A percentile compares a stretch with the other conserved stretches of the same genome.
Evolutionary conservation across 2,888 invertebrate species (phyloP).

Genomic region (Lagria hirta): DNA sequence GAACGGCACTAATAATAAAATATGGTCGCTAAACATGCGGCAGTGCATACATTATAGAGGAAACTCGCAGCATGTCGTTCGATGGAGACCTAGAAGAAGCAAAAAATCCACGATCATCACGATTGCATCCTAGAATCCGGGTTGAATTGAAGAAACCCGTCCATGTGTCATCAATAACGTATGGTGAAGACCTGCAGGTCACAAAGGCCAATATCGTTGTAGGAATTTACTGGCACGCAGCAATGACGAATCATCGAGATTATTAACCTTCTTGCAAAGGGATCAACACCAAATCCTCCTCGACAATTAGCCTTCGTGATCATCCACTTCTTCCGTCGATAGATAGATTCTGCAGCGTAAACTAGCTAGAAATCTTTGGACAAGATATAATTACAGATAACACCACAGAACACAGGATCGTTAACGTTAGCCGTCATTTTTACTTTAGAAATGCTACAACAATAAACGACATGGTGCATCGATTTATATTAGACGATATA

Average conservation of each 20-base stretch:
- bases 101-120: conserved; percentile 41
- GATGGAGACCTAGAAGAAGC: conserved; percentile 6
- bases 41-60: conserved; percentile 37
- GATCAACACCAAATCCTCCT: conserved; percentile 15
- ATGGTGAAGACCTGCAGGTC: conserved; percentile 41
- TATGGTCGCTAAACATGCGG: conserved; percentile 42
- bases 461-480: no score
- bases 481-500: no score
- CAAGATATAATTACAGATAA: conserved; percentile 23
- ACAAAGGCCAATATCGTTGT: conserved; percentile 37
- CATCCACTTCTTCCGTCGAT: conserved; percentile 14
- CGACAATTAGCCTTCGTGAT: conserved; percentile 19
- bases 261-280: conserved; percentile 17
- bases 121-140: conserved; percentile 39
- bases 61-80: conserved; percentile 21
- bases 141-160: conserved; percentile 45
- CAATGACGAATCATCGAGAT: conserved; percentile 30
- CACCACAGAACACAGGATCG: no score
- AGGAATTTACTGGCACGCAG: conserved; percentile 31
- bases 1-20: conserved; percentile 43
- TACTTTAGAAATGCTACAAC: no score
- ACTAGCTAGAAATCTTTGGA: conserved; percentile 11
- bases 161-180: conserved; percentile 45
- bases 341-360: conserved; percentile 15
- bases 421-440: no score